These are phyloP conservation scores for Orbicella faveolata DNA, from an alignment of 64 coral and sea anemone genomes.

Conservation along the genomic window DNA sequence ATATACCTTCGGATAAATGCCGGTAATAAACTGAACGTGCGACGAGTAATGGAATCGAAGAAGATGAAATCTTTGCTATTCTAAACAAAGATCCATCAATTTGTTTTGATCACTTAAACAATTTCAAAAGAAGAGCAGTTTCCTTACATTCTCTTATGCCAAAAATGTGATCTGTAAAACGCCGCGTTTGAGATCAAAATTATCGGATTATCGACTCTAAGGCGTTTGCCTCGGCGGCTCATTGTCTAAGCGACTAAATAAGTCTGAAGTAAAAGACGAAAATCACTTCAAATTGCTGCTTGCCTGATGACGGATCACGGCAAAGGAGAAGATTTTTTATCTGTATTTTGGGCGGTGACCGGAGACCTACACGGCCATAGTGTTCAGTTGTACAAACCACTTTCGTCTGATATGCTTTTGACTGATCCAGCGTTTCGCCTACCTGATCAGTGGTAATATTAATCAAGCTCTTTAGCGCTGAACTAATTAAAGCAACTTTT, in stretches of 20 bases:
- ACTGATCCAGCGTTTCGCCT: too few relatives aligned
- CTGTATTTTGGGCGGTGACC: not conserved
- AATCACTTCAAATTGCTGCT: not conserved
- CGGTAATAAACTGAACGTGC: not conserved
- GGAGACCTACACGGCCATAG: too few relatives aligned
- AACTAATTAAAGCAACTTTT: not conserved
- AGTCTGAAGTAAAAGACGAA: not conserved
- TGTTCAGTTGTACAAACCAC: too few relatives aligned
- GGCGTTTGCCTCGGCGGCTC: slow-evolving; percentile 4
- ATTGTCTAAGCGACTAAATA: not conserved
- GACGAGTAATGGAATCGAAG: not conserved
- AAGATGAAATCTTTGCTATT: not conserved
- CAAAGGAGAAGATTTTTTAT: not conserved
- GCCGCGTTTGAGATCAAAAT: not conserved
- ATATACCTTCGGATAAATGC: not conserved
- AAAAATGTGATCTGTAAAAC: not conserved
- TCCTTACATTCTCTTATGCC: not conserved
- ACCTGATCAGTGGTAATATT: too few relatives aligned
- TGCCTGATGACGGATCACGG: not conserved
- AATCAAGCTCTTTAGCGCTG: too few relatives aligned
- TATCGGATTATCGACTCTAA: not conserved
- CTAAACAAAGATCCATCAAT: not conserved
- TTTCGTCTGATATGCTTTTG: too few relatives aligned
- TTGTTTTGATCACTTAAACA: not conserved
- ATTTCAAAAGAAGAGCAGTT: not conserved